Conservation (phyloP, 2,797 vertebrate genomes). For the Agapornis canus region DNA sequence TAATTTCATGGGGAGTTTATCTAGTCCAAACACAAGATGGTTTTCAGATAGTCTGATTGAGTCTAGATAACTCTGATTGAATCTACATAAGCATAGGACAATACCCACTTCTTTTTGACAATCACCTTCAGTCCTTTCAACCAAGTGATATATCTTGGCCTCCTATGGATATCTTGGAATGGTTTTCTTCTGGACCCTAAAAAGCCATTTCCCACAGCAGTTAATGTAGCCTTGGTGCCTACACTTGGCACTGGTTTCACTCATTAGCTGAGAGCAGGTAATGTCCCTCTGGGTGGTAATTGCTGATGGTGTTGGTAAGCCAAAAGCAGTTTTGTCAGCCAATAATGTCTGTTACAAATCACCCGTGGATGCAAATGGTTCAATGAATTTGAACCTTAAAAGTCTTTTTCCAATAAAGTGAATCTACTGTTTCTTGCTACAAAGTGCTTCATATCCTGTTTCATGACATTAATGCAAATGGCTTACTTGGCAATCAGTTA, state of each 20-base stretch:
- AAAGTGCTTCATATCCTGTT: slow-evolving; percentile 29
- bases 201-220: neutral
- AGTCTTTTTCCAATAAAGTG: slow-evolving; percentile 26
- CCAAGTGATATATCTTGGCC: neutral
- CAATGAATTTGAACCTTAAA: slow-evolving; percentile 32
- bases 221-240: neutral
- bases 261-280: slow-evolving; percentile 28
- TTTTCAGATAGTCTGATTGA: slow-evolving; percentile 9
- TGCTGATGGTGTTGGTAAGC: neutral
- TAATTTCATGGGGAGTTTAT: neutral
- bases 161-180: neutral
- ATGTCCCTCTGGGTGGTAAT: slow-evolving; percentile 20
- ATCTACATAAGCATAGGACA: neutral
- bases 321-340: neutral
- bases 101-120: neutral
- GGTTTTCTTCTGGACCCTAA: neutral
- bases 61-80: neutral
- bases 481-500: neutral
- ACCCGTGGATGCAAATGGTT: neutral
- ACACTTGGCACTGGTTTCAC: neutral
- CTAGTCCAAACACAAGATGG: neutral
- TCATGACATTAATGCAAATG: neutral
- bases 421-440: neutral
- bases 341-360: slow-evolving; percentile 13
- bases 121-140: neutral